phyloP scores from a whole-genome alignment of 2,113 vertebrate genomes.

The Tetrao urogallus region DNA sequence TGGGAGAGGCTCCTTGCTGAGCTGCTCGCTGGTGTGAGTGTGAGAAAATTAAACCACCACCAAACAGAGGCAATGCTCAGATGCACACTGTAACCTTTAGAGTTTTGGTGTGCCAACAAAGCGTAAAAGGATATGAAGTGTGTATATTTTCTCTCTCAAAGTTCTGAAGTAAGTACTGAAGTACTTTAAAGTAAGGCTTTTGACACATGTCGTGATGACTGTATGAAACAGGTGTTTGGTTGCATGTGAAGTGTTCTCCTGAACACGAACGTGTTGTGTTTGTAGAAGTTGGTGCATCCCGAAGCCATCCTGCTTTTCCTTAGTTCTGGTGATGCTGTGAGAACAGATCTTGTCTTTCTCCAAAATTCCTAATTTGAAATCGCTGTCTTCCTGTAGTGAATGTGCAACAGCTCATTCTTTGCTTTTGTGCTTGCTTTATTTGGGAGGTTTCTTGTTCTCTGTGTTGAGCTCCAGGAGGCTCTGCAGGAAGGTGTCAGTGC shows the following conservation, averaged over 20 bases:
- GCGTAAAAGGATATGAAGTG: not conserved
- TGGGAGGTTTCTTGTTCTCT: too few relatives aligned
- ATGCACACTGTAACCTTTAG: not conserved
- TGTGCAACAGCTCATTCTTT: rapidly evolving
- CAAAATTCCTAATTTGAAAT: not conserved
- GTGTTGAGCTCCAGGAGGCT: not conserved
- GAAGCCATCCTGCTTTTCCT: not conserved
- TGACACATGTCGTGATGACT: too few relatives aligned
- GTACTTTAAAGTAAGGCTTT: not conserved
- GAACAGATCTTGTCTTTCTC: not conserved
- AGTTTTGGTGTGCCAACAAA: not conserved
- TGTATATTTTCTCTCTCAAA: rapidly evolving
- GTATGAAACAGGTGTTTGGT: not conserved
- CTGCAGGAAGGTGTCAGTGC: not conserved
- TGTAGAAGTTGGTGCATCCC: not conserved
- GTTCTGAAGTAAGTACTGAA: not conserved
- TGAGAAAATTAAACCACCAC: rapidly evolving
- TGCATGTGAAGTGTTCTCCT: not conserved
- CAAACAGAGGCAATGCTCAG: not conserved
- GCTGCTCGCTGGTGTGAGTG: rapidly evolving
- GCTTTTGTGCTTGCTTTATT: not conserved
- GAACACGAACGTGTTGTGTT: not conserved
- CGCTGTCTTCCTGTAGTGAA: too few relatives aligned
- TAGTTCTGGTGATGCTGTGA: not conserved
- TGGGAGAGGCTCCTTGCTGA: not conserved